Base-by-base conservation (phyloP, 2,888 invertebrate genomes). In the Epistrophella euchroma region DNA sequence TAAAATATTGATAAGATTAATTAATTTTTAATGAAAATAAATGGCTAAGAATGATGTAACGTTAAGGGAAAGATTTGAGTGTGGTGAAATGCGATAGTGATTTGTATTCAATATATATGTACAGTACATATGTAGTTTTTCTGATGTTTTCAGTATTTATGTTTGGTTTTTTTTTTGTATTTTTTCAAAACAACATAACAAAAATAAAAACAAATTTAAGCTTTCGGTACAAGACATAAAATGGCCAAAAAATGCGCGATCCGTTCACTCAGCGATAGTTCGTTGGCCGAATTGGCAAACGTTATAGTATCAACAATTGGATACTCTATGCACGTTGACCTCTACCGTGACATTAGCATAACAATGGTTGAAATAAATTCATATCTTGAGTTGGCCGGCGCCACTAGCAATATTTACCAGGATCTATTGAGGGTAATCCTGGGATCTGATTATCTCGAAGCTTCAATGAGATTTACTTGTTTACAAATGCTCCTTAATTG, bases 171-270 rank as follows among this genome's bases (percentile, higher is more conserved):
- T 19, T 58, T 58, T 7, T 28, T 52, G 19, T 60, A 60, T 50
- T 75, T 74, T 64, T 43, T 55, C 2, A 28, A 22, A 52, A 62
- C 62, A 55, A 47, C 32, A 37, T 40, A 55, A 72, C 17, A 74
- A 75, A 45, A 19, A 43, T 52, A 52, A 28, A 10, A 43, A 68
- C 28, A 64, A 19, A 15, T 40, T n/a, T 11, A 40, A 52, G 19
- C 17, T 62, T 47, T 74, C 58, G 15, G 25, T 25, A 45, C 37
- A 45, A 70, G 15, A 19, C 17, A 60, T 22, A 79, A 13, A 22
- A 95, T 95, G 95, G 94, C 95, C 66, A 95, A 95, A 55, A 95
- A 94, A 90, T 94, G 94, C 89, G 93, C 93, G 87, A 95, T 95
- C 80, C 93, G 93, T 32, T 93, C 94, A 40, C 91, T 95, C 68